Evolutionary conservation across 2,888 invertebrate genomes (phyloP).

Genomic region (Molorchus minor): DNA sequence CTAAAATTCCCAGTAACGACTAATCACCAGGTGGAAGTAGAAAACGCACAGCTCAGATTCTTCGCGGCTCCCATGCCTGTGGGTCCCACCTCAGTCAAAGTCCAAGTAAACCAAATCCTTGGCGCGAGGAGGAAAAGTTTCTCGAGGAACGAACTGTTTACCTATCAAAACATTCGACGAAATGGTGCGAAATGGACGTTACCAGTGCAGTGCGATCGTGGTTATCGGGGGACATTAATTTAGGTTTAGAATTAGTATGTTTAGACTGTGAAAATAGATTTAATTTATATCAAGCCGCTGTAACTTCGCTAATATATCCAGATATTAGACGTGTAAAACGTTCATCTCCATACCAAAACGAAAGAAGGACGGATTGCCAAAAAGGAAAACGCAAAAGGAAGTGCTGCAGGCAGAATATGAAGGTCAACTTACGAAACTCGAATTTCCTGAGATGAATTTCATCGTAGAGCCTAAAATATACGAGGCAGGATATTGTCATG

Average conservation of each 20-base stretch:
- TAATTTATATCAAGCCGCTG: constrained; percentile 54
- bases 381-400: constrained; percentile 64
- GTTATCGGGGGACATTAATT: constrained; percentile 63
- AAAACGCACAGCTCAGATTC: constrained; percentile 64
- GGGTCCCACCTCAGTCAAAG: constrained; percentile 44
- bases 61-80: constrained; percentile 54
- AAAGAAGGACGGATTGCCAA: constrained; percentile 66
- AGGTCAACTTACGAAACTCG: constrained; percentile 73
- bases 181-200: constrained; percentile 72
- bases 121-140: constrained; percentile 59
- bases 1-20: constrained; percentile 51
- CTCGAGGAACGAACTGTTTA: constrained; percentile 59
- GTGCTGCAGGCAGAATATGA: constrained; percentile 72
- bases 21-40: constrained; percentile 52
- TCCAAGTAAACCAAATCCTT: constrained; percentile 60
- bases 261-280: constrained; percentile 62
- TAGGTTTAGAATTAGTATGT: constrained; percentile 67
- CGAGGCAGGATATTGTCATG: constrained; percentile 77
- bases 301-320: constrained; percentile 58
- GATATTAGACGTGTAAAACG: constrained; percentile 49
- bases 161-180: constrained; percentile 58
- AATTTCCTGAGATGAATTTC: constrained; percentile 64
- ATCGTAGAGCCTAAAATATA: constrained; percentile 75
- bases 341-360: constrained; percentile 53
- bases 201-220: constrained; percentile 65